phyloP scores from a whole-genome alignment of 2,888 invertebrate species.

The Drosophila cyrtoloma region DNA sequence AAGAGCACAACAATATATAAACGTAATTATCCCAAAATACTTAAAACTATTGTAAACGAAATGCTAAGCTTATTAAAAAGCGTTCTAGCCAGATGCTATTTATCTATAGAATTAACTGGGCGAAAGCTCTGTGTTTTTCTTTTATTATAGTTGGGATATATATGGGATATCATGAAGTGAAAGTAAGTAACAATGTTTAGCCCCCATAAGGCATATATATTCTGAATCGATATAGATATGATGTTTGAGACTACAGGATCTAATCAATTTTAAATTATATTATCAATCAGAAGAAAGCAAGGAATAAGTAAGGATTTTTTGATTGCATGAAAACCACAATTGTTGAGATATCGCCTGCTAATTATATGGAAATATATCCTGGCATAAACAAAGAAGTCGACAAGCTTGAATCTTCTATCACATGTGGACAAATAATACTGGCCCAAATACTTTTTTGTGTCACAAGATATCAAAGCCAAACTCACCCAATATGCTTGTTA shows the following conservation, averaged over 20 bases:
- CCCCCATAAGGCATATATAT: too few relatives aligned
- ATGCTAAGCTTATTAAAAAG: constrained; percentile 66
- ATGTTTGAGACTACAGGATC: neutral
- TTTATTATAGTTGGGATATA: too few relatives aligned
- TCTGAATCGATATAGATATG: neutral
- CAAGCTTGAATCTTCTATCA: accelerated
- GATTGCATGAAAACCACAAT: neutral
- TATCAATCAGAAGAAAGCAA: neutral
- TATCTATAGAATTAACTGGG: constrained; percentile 40
- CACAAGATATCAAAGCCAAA: too few relatives aligned
- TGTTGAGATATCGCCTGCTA: neutral
- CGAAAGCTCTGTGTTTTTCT: too few relatives aligned
- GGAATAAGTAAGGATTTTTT: neutral
- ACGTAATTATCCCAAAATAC: constrained; percentile 41
- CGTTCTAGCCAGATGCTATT: constrained; percentile 58
- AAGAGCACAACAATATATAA: constrained; percentile 57
- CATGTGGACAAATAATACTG: neutral
- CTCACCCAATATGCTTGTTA: too few relatives aligned
- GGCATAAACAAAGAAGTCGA: neutral
- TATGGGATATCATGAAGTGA: neutral
- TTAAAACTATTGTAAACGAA: constrained; percentile 49
- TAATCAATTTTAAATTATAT: neutral
- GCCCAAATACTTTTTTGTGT: too few relatives aligned
- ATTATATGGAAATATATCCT: neutral
- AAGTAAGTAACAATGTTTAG: neutral